Base-by-base conservation (phyloP, 2,797 vertebrate genomes). In the Danio choprae region DNA sequence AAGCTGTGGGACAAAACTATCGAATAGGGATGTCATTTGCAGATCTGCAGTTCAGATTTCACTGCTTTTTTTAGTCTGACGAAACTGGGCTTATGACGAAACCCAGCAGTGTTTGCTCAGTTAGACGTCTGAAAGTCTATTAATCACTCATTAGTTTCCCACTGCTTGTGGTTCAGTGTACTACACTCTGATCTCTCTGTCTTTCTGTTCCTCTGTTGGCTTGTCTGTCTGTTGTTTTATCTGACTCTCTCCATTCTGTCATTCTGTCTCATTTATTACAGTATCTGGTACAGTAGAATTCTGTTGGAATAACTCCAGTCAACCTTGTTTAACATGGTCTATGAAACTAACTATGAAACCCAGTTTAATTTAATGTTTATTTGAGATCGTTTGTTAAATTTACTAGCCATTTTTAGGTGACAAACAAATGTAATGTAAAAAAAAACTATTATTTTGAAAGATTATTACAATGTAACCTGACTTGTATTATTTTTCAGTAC, bases 71-170 rank as follows among this genome's bases (percentile, higher is more conserved):
- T 55, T 29, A 77, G 48, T 13, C 74, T n/a, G n/a, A n/a, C n/a
- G n/a, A n/a, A n/a, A n/a, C n/a, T n/a, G n/a, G n/a, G n/a, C 36
- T 18, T 51, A 73, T 40, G 82, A 65, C 69, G 55, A 77, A 58
- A 82, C 72, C 78, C 81, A 78, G 50, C 69, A 69, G 50, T 40
- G 70, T 74, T 77, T 77, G 38, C 56, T 69, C 81, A 69, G 74
- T 76, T 58, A 79, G 84, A 67, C 53, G 15, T 76, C 68, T 72
- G 56, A 83, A 77, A 83, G 64, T 70, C 81, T 74, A 64, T 81
- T 79, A 85, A 50, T 43, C 44, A 13, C 81, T 85, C 84, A 85
- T 83, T 85, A 77, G 68, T 46, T 78, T 79, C 74, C 74, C 41
- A 77, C 40, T 58, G 72, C 51, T 77, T 8, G 63, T 46, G 41